A percentile compares a stretch with the other conserved stretches of the same genome.
phyloP scores from a whole-genome alignment of 2,113 vertebrate species.

The Anoura caudifer region DNA sequence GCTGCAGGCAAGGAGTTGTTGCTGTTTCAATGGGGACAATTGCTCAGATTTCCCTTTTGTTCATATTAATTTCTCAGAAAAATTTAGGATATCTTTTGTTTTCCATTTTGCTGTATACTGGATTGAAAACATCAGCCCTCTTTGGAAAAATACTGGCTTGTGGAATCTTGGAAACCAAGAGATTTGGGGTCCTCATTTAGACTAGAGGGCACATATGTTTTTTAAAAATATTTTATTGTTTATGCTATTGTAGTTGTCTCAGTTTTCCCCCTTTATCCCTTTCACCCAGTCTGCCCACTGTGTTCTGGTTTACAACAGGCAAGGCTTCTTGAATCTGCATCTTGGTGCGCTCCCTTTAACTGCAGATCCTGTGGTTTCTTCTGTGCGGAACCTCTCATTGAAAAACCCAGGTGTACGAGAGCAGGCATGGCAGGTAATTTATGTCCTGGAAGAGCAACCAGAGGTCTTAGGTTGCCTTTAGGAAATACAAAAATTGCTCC shows the following conservation, averaged over 20 bases:
- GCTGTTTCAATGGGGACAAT: slow-evolving; percentile 1
- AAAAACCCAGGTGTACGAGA: background rate
- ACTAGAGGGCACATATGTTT: background rate
- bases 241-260: no score
- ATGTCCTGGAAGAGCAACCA: background rate
- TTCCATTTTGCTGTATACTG: background rate
- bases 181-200: background rate
- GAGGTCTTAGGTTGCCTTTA: background rate
- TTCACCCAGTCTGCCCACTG: no score
- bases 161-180: background rate
- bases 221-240: no score
- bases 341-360: background rate
- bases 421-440: background rate
- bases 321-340: background rate
- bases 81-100: background rate
- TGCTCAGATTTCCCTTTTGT: slow-evolving; percentile 48
- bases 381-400: background rate
- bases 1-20: slow-evolving; percentile 45
- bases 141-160: background rate
- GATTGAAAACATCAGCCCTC: background rate
- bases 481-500: background rate
- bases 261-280: no score
- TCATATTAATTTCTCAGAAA: slow-evolving; percentile 57
- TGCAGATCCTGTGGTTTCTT: background rate
- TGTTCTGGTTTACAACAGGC: background rate